Conservation (phyloP, 92 coral and sea anemone genomes). For the Siderastrea radians region DNA sequence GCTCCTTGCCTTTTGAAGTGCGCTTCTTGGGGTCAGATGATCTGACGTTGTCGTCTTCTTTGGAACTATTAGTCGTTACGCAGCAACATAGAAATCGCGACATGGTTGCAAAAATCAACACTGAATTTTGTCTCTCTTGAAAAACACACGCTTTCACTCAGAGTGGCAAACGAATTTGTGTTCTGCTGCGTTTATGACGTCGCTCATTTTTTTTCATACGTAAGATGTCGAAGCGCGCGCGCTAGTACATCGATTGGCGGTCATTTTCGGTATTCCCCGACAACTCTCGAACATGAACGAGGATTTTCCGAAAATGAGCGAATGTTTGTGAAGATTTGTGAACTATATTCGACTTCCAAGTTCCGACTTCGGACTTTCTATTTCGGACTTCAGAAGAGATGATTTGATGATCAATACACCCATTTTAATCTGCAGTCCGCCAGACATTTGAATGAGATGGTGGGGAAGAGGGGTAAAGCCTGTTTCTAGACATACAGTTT, state of each 20-base stretch:
- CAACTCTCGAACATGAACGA: background rate
- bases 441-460: no score
- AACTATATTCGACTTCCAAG: no score
- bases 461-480: no score
- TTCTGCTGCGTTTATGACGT: constrained; percentile 22
- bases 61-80: background rate
- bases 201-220: no score
- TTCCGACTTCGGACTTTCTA: no score
- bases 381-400: no score
- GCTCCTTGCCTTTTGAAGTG: background rate
- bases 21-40: background rate
- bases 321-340: background rate
- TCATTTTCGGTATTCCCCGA: no score
- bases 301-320: background rate
- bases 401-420: no score
- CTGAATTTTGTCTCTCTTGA: background rate
- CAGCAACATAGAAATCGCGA: background rate
- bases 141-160: background rate
- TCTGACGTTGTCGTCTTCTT: no score
- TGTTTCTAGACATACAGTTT: no score
- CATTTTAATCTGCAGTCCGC: no score
- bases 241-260: background rate
- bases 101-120: no score
- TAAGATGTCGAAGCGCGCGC: background rate
- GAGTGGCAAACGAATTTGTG: background rate